A percentile compares a stretch with the other conserved stretches of the same genome.
These are phyloP conservation scores for Atta cephalotes DNA, from an alignment of 1,140 invertebrate species.

Conservation along the genomic window DNA sequence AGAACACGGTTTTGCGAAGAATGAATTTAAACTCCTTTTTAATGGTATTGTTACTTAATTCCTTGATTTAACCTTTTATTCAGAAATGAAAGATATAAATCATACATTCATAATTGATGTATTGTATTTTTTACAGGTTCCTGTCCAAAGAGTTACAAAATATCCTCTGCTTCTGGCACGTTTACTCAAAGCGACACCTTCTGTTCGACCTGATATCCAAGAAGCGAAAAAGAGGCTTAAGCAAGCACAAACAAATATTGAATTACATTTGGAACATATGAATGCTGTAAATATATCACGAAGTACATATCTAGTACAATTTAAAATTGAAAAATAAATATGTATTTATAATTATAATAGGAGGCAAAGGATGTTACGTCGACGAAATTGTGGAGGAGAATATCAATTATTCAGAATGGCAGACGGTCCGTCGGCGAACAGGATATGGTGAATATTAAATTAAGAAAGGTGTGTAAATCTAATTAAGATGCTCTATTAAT, in stretches of 20 bases:
- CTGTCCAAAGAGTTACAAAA: constrained; percentile 96
- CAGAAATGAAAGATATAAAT: not conserved
- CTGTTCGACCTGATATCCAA: constrained; percentile 87
- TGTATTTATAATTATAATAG: constrained; percentile 76
- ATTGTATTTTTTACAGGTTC: constrained; percentile 88
- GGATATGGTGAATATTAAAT: constrained; percentile 94
- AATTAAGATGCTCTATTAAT: constrained; percentile 22
- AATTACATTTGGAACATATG: constrained; percentile 97
- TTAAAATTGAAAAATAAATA: not conserved
- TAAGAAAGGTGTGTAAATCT: constrained; percentile 89
- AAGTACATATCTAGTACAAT: not conserved
- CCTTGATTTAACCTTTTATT: not conserved
- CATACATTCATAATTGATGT: not conserved
- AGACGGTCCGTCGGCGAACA: constrained; percentile 91
- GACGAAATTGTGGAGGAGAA: constrained; percentile 95
- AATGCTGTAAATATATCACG: constrained; percentile 89
- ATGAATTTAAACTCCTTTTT: constrained; percentile 99
- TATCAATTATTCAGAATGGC: constrained; percentile 92
- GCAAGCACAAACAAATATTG: constrained; percentile 96
- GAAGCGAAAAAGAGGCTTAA: constrained; percentile 92
- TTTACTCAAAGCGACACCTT: constrained; percentile 96
- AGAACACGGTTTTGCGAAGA: constrained; percentile 95
- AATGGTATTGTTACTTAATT: constrained; percentile 89
- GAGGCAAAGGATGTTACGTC: constrained; percentile 95
- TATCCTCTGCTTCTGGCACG: constrained; percentile 96